Percentiles rank a stretch among this genome's conserved stretches.
Evolutionary conservation across 1,140 invertebrate species (phyloP).

Genomic region (Brachionus sp.): DNA sequence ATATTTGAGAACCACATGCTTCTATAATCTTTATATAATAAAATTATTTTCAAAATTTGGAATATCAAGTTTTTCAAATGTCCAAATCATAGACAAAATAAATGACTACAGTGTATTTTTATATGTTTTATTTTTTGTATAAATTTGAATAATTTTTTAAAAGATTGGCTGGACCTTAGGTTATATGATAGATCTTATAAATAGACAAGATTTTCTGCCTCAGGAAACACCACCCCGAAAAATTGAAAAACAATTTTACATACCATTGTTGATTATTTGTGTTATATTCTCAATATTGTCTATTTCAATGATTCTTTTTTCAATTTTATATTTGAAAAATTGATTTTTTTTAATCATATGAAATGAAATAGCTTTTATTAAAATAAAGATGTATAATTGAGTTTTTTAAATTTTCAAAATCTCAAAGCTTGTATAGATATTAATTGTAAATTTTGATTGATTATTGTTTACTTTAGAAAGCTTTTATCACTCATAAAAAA

Average conservation of each 20-base stretch:
- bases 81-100: background rate
- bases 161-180: slow-evolving; percentile 31
- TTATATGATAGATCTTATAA: slow-evolving; percentile 30
- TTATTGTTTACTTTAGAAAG: background rate
- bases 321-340: background rate
- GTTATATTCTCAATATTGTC: background rate
- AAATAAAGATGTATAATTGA: too few species aligned
- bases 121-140: background rate
- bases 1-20: slow-evolving; percentile 24
- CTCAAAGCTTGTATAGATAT: background rate
- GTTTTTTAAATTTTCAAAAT: too few species aligned
- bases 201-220: slow-evolving; percentile 35
- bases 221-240: slow-evolving; percentile 7
- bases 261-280: background rate
- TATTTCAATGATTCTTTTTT: background rate
- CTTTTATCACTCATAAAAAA: background rate
- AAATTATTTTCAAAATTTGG: background rate
- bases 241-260: background rate
- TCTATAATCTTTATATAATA: slow-evolving; percentile 23
- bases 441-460: background rate
- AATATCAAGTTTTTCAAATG: slow-evolving; percentile 14
- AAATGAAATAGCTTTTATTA: too few species aligned
- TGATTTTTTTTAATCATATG: background rate
- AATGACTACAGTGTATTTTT: slow-evolving; percentile 5
- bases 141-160: background rate